Percentiles rank a stretch among this genome's conserved stretches.
phyloP scores from a whole-genome alignment of 2,888 invertebrate species.

The Tetragonisca angustula region DNA sequence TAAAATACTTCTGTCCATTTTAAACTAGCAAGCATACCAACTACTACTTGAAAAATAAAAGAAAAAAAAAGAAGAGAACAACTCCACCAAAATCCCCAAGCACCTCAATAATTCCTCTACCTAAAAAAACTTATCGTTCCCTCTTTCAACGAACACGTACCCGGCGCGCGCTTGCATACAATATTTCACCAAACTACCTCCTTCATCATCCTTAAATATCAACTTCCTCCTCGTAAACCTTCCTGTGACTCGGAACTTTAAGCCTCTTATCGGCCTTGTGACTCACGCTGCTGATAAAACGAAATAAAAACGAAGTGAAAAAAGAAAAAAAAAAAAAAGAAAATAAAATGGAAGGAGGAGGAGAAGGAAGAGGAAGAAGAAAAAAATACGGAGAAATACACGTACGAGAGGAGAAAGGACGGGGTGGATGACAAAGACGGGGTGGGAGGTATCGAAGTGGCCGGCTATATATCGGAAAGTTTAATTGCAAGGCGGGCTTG shows the following conservation, averaged over 20 bases:
- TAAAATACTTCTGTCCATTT: too few relatives aligned
- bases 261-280: background rate
- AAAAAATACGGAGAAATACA: background rate
- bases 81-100: background rate
- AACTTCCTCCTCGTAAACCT: background rate
- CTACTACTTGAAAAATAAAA: too few relatives aligned
- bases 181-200: background rate
- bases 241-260: background rate
- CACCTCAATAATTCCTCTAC: background rate
- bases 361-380: background rate
- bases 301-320: too few relatives aligned
- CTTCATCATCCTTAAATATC: background rate
- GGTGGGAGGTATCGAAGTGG: conserved; percentile 13
- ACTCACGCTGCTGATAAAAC: background rate
- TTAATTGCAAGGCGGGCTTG: conserved; percentile 31
- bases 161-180: too few relatives aligned
- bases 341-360: too few relatives aligned
- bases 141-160: background rate
- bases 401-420: background rate
- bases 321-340: too few relatives aligned
- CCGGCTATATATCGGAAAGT: conserved; percentile 24
- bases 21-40: too few relatives aligned
- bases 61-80: background rate
- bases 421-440: background rate
- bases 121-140: background rate